Evolutionary conservation across 1,140 invertebrate genomes (phyloP).

Genomic region (Drosophila mauritiana): DNA sequence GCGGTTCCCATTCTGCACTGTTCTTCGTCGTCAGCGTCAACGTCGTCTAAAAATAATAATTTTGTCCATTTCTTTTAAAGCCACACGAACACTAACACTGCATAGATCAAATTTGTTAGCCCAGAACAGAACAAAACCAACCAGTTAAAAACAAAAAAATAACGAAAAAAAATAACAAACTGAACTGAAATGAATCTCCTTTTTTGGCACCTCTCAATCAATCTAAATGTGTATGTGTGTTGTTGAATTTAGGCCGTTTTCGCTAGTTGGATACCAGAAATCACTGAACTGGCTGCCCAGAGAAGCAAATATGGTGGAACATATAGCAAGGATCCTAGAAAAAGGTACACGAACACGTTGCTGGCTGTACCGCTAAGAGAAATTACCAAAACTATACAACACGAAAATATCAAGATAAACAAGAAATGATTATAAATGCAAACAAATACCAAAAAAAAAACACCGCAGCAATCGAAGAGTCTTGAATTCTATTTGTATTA

Average conservation of each 20-base stretch:
- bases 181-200: slow-evolving; percentile 20
- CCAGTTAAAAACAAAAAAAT: neutral
- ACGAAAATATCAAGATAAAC: slow-evolving; percentile 57
- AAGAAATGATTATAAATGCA: slow-evolving; percentile 54
- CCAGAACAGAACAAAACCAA: slow-evolving; percentile 18
- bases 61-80: slow-evolving; percentile 47
- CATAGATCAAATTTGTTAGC: slow-evolving; percentile 21
- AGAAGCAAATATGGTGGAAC: slow-evolving; percentile 99
- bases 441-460: slow-evolving; percentile 56
- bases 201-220: slow-evolving; percentile 49
- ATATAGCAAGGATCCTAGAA: slow-evolving; percentile 98
- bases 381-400: slow-evolving; percentile 58
- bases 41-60: slow-evolving; percentile 47
- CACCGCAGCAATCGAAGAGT: slow-evolving; percentile 71
- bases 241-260: slow-evolving; percentile 94
- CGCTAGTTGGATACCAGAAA: slow-evolving; percentile 99
- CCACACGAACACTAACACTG: slow-evolving; percentile 29
- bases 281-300: slow-evolving; percentile 98
- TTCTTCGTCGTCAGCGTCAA: slow-evolving; percentile 42
- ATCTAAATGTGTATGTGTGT: slow-evolving; percentile 83
- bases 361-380: slow-evolving; percentile 77
- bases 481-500: slow-evolving; percentile 61
- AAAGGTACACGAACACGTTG: slow-evolving; percentile 91
- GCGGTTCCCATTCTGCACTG: slow-evolving; percentile 52
- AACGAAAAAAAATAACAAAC: slow-evolving; percentile 12